These are phyloP conservation scores for Melanostoma scalare DNA, from an alignment of 2,888 invertebrate genomes.

Conservation along the genomic window DNA sequence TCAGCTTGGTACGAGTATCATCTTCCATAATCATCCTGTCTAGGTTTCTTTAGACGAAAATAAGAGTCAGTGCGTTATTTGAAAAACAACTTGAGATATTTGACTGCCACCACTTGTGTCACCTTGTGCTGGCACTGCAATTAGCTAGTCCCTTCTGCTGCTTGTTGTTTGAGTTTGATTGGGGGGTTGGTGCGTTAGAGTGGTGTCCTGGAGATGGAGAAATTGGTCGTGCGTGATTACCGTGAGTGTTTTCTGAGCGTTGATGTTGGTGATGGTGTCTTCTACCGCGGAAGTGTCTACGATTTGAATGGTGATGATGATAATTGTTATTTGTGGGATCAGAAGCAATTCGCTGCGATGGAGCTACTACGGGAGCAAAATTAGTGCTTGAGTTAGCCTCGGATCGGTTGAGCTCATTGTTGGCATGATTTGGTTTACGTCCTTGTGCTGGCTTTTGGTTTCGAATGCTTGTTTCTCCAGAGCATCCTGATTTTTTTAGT, in stretches of 20 bases:
- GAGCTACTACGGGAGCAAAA: slow-evolving; percentile 78
- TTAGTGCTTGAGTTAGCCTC: slow-evolving; percentile 66
- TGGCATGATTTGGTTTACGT: slow-evolving; percentile 2
- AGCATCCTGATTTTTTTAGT: slow-evolving; percentile 34
- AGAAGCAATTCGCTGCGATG: slow-evolving; percentile 76
- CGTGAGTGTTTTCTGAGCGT: slow-evolving; percentile 75
- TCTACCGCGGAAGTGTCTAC: slow-evolving; percentile 78
- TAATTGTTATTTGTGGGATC: slow-evolving; percentile 80
- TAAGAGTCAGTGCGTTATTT: slow-evolving; percentile 33
- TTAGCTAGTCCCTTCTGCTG: slow-evolving; percentile 78
- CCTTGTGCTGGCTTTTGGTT: slow-evolving; percentile 10
- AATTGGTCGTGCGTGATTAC: slow-evolving; percentile 53
- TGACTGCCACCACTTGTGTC: slow-evolving; percentile 78
- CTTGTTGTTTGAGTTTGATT: slow-evolving; percentile 75
- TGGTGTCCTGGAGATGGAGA: slow-evolving; percentile 39
- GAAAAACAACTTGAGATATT: slow-evolving; percentile 25
- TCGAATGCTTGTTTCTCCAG: slow-evolving; percentile 40
- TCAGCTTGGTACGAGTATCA: not conserved
- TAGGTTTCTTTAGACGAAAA: slow-evolving; percentile 36
- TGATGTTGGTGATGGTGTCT: slow-evolving; percentile 77
- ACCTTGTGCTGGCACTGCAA: slow-evolving; percentile 79
- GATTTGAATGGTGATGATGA: slow-evolving; percentile 78
- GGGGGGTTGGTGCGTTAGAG: slow-evolving; percentile 19
- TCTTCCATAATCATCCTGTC: slow-evolving; percentile 11
- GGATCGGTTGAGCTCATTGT: slow-evolving; percentile 8